phyloP scores from a whole-genome alignment of 2,888 invertebrate genomes.

The Mystacides longicornis region DNA sequence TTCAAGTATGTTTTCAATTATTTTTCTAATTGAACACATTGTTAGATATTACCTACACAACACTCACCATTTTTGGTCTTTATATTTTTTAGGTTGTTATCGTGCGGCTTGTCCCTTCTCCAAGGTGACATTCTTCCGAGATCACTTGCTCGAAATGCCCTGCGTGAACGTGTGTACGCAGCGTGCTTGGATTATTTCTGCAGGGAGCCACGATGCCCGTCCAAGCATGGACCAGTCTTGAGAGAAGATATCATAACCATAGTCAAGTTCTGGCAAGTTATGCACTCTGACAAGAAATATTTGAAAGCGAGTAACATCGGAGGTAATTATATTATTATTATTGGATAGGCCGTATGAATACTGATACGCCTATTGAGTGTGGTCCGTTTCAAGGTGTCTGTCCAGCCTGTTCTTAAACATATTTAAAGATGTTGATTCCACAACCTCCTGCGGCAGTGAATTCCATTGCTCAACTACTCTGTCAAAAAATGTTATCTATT shows the following conservation, averaged over 20 bases:
- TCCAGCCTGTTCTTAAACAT: no score
- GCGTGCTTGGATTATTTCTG: conserved; percentile 95
- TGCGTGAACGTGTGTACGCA: conserved; percentile 92
- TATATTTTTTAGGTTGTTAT: conserved; percentile 56
- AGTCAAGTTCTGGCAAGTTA: conserved; percentile 91
- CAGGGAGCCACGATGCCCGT: conserved; percentile 81
- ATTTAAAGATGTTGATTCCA: no score
- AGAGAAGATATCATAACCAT: conserved; percentile 84
- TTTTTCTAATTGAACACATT: not conserved
- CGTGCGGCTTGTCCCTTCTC: conserved; percentile 84
- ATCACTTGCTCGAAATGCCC: conserved; percentile 82
- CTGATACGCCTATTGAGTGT: no score
- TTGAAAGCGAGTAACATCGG: conserved; percentile 76
- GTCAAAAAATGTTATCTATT: no score
- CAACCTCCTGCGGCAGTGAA: no score
- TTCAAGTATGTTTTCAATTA: conserved; percentile 55
- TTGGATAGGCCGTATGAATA: no score
- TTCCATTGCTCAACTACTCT: no score
- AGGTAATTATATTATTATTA: conserved; percentile 49
- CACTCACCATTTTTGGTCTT: not conserved
- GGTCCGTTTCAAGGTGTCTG: no score
- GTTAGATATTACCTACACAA: not conserved
- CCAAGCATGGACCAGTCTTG: conserved; percentile 67
- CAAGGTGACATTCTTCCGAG: conserved; percentile 88
- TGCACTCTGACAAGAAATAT: conserved; percentile 92